Percentiles rank a stretch among this genome's conserved stretches.
Conservation (phyloP, 2,797 vertebrate species). For the Manis pentadactyla region DNA sequence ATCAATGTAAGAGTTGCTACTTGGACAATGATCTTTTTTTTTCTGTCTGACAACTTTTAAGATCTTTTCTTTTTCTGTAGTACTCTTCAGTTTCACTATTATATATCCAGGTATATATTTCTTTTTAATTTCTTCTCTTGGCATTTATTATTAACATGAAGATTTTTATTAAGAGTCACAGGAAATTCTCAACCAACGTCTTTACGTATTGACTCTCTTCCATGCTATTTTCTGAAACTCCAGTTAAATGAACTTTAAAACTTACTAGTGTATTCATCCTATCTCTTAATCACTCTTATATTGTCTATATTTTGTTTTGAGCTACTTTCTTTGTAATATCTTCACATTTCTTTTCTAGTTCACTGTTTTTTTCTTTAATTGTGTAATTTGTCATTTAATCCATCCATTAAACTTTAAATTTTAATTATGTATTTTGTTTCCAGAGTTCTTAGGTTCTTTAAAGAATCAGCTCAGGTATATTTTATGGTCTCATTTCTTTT, state of each 20-base stretch:
- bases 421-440: neutral
- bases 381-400: neutral
- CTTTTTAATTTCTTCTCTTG: neutral
- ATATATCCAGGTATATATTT: neutral
- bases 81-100: neutral
- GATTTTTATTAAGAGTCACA: neutral
- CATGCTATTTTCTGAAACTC: neutral
- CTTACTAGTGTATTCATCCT: neutral
- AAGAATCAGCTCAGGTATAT: neutral
- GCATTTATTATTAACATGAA: neutral
- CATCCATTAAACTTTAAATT: neutral
- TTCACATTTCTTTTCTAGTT: neutral
- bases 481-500: neutral
- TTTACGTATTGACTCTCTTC: neutral
- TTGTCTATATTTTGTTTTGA: neutral
- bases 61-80: neutral
- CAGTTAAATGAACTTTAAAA: neutral
- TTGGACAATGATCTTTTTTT: neutral
- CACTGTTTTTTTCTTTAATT: neutral
- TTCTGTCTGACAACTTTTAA: neutral
- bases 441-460: neutral
- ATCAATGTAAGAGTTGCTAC: neutral
- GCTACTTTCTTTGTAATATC: neutral
- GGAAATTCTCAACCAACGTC: neutral
- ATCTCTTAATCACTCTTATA: neutral